Percentiles rank a stretch among this genome's conserved stretches.
phyloP scores from a whole-genome alignment of 53 echinoderm and acorn worm genomes.

The Arbacia lixula region DNA sequence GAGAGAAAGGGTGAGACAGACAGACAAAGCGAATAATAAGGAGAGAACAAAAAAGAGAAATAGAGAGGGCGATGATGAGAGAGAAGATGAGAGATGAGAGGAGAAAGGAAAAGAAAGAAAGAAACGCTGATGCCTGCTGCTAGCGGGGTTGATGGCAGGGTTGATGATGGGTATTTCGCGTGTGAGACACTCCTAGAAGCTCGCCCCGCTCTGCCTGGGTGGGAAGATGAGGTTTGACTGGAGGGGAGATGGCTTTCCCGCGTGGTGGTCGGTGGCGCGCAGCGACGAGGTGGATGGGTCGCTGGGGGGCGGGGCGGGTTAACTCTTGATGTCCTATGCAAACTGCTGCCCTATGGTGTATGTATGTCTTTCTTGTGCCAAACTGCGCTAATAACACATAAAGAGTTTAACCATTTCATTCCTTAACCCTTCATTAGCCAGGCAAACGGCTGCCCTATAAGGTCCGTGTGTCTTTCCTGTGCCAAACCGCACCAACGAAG shows the following conservation, averaged over 20 bases:
- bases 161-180: slow-evolving; percentile 51
- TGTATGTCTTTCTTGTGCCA: too few species aligned
- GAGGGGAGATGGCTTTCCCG: slow-evolving; percentile 43
- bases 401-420: too few species aligned
- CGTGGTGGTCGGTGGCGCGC: slow-evolving; percentile 11
- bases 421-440: too few species aligned
- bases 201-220: slow-evolving; percentile 41
- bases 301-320: neutral
- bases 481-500: too few species aligned
- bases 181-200: slow-evolving; percentile 42
- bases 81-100: neutral
- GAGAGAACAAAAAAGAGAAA: neutral
- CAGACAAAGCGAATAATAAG: neutral
- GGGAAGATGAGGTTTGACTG: slow-evolving; percentile 44
- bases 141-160: slow-evolving; percentile 30
- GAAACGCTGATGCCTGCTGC: neutral
- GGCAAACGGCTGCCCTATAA: too few species aligned
- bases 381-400: too few species aligned
- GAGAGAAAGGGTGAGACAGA: neutral
- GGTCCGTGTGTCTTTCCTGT: too few species aligned
- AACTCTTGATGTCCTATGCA: neutral
- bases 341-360: too few species aligned
- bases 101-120: neutral
- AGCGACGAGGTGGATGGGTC: neutral
- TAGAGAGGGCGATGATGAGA: neutral